Evolutionary conservation across 2,888 invertebrate genomes (phyloP).

Genomic region (Halocaridina rubra): DNA sequence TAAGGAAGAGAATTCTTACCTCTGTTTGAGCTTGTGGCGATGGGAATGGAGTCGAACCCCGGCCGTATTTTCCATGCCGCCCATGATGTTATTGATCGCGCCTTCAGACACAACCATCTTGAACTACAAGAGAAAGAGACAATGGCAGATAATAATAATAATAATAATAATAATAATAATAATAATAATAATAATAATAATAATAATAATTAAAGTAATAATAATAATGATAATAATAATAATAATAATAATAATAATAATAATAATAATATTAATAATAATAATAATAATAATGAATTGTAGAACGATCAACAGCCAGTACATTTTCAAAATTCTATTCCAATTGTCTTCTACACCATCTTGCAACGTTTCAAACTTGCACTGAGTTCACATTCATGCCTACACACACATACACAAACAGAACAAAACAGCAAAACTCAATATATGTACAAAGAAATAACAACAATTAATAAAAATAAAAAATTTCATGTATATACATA

Average conservation of each 20-base stretch:
- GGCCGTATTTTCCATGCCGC: conserved; percentile 89
- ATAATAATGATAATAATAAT: not conserved
- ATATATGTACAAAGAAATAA: no score
- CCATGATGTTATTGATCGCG: conserved; percentile 83
- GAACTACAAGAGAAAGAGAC: conserved; percentile 58
- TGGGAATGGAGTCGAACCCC: conserved; percentile 91
- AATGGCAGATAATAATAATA: not conserved
- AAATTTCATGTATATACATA: not conserved
- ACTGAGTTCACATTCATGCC: no score
- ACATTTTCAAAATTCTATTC: no score
- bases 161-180: not conserved
- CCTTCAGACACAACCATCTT: conserved; percentile 89
- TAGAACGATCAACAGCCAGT: no score
- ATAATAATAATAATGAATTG: not conserved
- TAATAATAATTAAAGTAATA: not conserved
- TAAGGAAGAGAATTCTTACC: conserved; percentile 72
- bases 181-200: conserved; percentile 7
- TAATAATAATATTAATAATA: not conserved
- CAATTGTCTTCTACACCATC: no score
- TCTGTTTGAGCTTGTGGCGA: conserved; percentile 87
- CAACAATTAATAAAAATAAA: not conserved
- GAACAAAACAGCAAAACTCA: not conserved
- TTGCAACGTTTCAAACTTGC: no score
- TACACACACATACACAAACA: not conserved
- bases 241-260: not conserved